A percentile compares a stretch with the other conserved stretches of the same genome.
Evolutionary conservation across 2,888 invertebrate genomes (phyloP).

Genomic region (Shargacucullia verbasci): DNA sequence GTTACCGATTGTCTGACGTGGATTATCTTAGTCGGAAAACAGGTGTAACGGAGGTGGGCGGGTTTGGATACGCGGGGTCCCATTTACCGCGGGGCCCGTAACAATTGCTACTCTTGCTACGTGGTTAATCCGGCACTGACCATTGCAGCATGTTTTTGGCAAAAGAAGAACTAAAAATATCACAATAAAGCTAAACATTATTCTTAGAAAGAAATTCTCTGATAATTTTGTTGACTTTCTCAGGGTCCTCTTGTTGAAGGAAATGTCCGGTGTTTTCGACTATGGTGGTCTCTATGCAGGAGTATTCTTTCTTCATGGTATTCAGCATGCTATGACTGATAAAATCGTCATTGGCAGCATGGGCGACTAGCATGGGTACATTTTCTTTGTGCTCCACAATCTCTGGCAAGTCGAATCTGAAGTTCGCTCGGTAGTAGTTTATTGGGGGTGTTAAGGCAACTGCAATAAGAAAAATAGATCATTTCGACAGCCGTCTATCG

Average conservation of each 20-base stretch:
- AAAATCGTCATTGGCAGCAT: conserved; percentile 82
- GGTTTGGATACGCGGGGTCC: no score
- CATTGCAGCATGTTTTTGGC: no score
- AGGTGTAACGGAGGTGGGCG: no score
- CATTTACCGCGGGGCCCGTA: no score
- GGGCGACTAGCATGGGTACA: conserved; percentile 80
- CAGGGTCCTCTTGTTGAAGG: conserved; percentile 88
- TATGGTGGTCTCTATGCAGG: conserved; percentile 77
- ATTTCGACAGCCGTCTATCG: no score
- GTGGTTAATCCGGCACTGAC: no score
- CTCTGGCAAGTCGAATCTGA: conserved; percentile 62
- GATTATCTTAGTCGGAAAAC: no score
- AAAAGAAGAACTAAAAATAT: neutral
- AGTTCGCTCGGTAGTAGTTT: conserved; percentile 89
- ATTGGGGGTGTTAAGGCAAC: conserved; percentile 87
- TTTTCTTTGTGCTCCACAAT: conserved; percentile 67
- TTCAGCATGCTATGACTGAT: conserved; percentile 69
- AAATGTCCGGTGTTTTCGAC: conserved; percentile 86
- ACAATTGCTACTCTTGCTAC: no score
- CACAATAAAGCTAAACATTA: conserved; percentile 58
- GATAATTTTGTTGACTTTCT: conserved; percentile 85
- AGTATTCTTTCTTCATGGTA: conserved; percentile 76
- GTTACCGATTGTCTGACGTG: no score
- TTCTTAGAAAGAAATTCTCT: conserved; percentile 80
- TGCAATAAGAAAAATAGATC: conserved; percentile 58